Evolutionary conservation across 2,113 vertebrate species (phyloP).

Genomic region (Malurus melanocephalus): DNA sequence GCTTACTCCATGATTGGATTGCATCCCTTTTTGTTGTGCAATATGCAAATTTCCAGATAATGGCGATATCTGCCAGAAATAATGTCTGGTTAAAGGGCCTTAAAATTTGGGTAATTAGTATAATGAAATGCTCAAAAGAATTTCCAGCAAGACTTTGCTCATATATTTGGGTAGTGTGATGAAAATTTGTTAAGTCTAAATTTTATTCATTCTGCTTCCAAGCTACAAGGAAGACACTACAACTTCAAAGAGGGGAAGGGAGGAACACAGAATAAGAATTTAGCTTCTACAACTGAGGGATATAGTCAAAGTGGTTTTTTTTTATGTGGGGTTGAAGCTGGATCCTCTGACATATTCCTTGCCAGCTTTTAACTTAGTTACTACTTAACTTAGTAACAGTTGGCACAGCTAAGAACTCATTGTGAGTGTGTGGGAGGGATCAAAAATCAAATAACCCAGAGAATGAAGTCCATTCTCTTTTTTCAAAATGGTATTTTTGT

Average conservation of each 20-base stretch:
- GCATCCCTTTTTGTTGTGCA: background rate
- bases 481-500: background rate
- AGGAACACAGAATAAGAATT: background rate
- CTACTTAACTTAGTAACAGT: background rate
- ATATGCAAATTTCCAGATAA: background rate
- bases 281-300: background rate
- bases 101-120: background rate
- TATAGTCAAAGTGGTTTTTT: background rate
- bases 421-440: background rate
- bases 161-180: background rate
- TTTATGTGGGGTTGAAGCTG: background rate
- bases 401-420: background rate
- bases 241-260: background rate
- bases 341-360: background rate
- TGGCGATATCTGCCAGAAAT: background rate
- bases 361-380: background rate
- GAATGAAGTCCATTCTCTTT: background rate
- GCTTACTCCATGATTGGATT: background rate
- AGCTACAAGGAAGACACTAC: background rate
- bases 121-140: background rate
- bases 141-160: background rate
- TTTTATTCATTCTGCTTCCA: background rate
- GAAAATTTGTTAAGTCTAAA: background rate
- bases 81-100: background rate
- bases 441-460: background rate